Conservation (phyloP, 2,113 vertebrate species). For the Brachypteracias leptosomus region DNA sequence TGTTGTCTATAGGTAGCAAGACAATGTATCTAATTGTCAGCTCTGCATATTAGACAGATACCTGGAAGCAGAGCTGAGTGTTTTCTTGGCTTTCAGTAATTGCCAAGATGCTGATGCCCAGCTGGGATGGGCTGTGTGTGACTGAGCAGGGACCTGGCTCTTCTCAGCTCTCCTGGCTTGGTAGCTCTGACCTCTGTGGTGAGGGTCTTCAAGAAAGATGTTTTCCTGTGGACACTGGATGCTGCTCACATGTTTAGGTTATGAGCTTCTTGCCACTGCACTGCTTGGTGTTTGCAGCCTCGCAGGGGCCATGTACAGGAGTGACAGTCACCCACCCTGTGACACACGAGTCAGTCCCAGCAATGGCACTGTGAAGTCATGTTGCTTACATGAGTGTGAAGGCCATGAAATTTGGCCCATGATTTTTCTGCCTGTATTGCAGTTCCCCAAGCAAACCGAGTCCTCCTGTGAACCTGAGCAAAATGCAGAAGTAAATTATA, state of each 20-base stretch:
- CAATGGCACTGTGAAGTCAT: fast-evolving
- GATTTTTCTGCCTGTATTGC: background rate
- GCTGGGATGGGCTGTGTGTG: background rate
- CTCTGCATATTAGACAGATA: background rate
- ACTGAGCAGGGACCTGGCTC: background rate
- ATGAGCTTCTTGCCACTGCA: fast-evolving
- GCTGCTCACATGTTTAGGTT: fast-evolving
- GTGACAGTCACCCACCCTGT: fast-evolving
- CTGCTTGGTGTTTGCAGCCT: background rate
- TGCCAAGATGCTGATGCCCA: background rate
- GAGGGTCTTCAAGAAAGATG: background rate
- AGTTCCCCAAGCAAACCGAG: background rate
- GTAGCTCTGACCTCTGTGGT: fast-evolving
- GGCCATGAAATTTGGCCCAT: background rate
- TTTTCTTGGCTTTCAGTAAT: background rate
- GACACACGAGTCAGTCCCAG: background rate
- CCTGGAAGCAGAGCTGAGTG: background rate
- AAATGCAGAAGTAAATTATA: background rate
- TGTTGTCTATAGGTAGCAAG: background rate
- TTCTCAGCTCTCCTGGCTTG: background rate
- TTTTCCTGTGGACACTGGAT: background rate
- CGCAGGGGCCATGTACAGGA: fast-evolving
- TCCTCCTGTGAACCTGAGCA: background rate
- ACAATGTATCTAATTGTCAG: background rate
- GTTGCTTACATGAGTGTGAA: background rate